phyloP scores from a whole-genome alignment of 2,113 vertebrate genomes.

The Mormoops blainvillei region DNA sequence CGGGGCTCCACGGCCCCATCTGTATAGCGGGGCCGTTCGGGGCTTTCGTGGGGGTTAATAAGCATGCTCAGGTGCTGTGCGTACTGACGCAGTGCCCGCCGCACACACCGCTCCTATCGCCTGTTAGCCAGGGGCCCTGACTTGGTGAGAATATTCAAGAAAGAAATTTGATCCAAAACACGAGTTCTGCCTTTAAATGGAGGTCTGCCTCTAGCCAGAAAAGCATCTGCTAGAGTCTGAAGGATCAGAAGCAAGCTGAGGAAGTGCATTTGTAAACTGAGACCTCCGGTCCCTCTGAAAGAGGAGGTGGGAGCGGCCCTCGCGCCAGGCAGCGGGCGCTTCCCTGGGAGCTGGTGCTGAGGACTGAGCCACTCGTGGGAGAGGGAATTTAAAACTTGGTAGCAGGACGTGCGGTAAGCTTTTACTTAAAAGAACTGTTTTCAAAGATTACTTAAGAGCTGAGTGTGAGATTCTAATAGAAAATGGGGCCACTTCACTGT shows the following conservation, averaged over 20 bases:
- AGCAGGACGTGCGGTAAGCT: not conserved
- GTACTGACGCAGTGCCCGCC: rapidly evolving
- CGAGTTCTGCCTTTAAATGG: not conserved
- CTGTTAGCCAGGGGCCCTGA: not conserved
- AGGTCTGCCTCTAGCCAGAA: not conserved
- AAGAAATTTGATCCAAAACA: not conserved
- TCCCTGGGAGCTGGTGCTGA: rapidly evolving
- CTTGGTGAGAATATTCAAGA: not conserved
- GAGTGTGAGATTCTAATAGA: not conserved
- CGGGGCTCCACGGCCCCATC: not conserved
- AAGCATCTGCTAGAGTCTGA: not conserved
- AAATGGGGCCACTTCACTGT: not conserved
- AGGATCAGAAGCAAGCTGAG: not conserved
- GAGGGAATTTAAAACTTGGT: not conserved
- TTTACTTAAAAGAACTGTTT: not conserved
- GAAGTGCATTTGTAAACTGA: not conserved
- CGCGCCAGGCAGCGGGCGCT: rapidly evolving
- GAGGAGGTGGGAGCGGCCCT: not conserved
- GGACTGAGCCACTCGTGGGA: not conserved
- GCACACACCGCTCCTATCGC: rapidly evolving
- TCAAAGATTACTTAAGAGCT: not conserved
- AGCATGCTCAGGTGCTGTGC: rapidly evolving
- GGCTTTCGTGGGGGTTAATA: rapidly evolving
- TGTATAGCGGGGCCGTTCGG: rapidly evolving
- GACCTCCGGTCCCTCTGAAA: not conserved